Percentiles rank a stretch among this genome's conserved stretches.
These are phyloP conservation scores for Lordiphosa collinella DNA, from an alignment of 1,140 invertebrate genomes.

Conservation along the genomic window DNA sequence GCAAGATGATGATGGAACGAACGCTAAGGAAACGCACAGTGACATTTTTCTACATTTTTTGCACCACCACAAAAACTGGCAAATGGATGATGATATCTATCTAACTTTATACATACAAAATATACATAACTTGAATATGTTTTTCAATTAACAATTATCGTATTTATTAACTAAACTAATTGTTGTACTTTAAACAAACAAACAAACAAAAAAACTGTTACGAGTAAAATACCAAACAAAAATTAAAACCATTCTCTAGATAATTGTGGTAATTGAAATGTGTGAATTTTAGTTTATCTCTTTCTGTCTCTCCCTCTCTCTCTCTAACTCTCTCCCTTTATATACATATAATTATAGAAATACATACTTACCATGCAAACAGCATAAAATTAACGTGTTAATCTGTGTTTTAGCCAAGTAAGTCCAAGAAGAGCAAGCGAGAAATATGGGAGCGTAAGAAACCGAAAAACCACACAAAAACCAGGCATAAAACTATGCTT, in stretches of 20 bases:
- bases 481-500: conserved; percentile 17
- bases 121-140: conserved; percentile 24
- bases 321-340: conserved; percentile 7
- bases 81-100: conserved; percentile 1
- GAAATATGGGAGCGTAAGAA: conserved; percentile 25
- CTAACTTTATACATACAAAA: conserved; percentile 2
- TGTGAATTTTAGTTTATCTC: conserved; percentile 53
- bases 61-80: conserved; percentile 16
- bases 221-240: conserved; percentile 26
- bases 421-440: conserved; percentile 51
- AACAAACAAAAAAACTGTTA: conserved; percentile 24
- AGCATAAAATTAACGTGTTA: conserved; percentile 70
- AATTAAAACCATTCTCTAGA: conserved; percentile 53
- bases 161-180: conserved; percentile 62
- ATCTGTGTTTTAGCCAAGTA: conserved; percentile 76
- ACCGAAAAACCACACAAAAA: conserved; percentile 20
- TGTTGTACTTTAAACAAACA: conserved; percentile 61
- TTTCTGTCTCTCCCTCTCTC: conserved; percentile 10
- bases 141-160: conserved; percentile 35
- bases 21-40: conserved; percentile 30
- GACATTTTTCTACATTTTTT: conserved; percentile 53
- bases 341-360: conserved; percentile 22
- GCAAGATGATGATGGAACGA: conserved; percentile 22
- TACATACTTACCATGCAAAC: conserved; percentile 38
- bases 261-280: conserved; percentile 68